phyloP scores from a whole-genome alignment of 2,888 invertebrate species.

The Synergus laeviventris region DNA sequence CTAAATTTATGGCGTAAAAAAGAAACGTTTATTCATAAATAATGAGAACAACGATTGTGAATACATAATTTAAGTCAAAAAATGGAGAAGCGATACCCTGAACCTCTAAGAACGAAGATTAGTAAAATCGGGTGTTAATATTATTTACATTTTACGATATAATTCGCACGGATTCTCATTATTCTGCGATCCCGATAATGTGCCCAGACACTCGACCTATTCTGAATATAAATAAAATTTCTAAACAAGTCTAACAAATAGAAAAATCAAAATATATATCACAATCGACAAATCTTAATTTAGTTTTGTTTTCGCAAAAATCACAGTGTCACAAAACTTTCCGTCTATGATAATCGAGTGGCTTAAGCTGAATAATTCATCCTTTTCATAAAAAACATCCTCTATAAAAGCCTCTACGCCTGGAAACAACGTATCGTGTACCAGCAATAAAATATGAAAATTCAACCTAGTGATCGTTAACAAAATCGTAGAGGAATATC shows the following conservation, averaged over 20 bases:
- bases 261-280: constrained; percentile 10
- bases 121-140: constrained; percentile 48
- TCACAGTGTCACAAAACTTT: constrained; percentile 35
- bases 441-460: constrained; percentile 51
- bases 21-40: constrained; percentile 61
- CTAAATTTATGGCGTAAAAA: constrained; percentile 48
- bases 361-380: constrained; percentile 30
- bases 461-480: constrained; percentile 52
- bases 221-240: constrained; percentile 7
- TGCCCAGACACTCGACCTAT: background rate
- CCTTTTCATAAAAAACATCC: constrained; percentile 28
- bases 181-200: background rate
- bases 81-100: constrained; percentile 59
- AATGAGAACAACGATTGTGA: constrained; percentile 62
- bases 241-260: background rate
- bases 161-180: constrained; percentile 1
- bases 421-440: constrained; percentile 42
- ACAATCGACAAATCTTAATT: constrained; percentile 21
- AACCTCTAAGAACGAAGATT: constrained; percentile 59
- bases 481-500: constrained; percentile 52
- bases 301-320: constrained; percentile 19
- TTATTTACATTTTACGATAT: constrained; percentile 31
- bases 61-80: constrained; percentile 56
- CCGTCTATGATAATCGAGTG: constrained; percentile 33
- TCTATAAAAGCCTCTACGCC: constrained; percentile 28